Percentiles rank a stretch among this genome's conserved stretches.
These are phyloP conservation scores for Cebus imitator DNA, from an alignment of 2,113 vertebrate genomes.

Conservation along the genomic window DNA sequence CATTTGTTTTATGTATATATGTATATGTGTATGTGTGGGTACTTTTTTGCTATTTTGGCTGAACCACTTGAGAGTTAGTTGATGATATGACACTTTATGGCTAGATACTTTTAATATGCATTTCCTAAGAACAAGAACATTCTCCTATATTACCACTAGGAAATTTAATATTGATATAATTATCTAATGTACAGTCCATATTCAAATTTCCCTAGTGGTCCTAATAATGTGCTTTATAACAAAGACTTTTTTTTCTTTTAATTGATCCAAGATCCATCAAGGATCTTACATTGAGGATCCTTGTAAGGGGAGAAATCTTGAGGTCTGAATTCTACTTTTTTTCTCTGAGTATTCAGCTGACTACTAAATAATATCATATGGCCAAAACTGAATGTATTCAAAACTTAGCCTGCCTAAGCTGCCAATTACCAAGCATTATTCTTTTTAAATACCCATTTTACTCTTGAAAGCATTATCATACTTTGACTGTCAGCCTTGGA, in stretches of 20 bases:
- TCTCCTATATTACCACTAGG: neutral
- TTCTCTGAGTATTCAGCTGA: constrained; percentile 9
- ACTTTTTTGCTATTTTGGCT: neutral
- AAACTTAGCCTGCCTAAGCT: constrained; percentile 25
- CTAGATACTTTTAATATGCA: neutral
- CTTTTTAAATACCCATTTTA: constrained; percentile 43
- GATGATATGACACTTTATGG: neutral
- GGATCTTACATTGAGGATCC: neutral
- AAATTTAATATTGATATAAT: neutral
- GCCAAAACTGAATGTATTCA: constrained; percentile 6
- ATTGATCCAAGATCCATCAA: neutral
- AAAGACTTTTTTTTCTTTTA: neutral
- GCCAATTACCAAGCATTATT: constrained; percentile 43
- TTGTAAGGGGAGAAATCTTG: neutral
- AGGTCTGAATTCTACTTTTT: neutral
- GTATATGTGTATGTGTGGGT: neutral
- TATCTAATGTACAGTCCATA: neutral
- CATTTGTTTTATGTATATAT: neutral
- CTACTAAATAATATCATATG: neutral
- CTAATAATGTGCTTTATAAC: constrained; percentile 15
- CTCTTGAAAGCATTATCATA: neutral
- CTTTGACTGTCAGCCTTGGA: constrained; percentile 38
- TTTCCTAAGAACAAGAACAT: neutral
- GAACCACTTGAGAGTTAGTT: neutral
- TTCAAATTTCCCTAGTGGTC: neutral